These are phyloP conservation scores for Uromys caudimaculatus DNA, from an alignment of 2,797 vertebrate genomes.

Conservation along the genomic window DNA sequence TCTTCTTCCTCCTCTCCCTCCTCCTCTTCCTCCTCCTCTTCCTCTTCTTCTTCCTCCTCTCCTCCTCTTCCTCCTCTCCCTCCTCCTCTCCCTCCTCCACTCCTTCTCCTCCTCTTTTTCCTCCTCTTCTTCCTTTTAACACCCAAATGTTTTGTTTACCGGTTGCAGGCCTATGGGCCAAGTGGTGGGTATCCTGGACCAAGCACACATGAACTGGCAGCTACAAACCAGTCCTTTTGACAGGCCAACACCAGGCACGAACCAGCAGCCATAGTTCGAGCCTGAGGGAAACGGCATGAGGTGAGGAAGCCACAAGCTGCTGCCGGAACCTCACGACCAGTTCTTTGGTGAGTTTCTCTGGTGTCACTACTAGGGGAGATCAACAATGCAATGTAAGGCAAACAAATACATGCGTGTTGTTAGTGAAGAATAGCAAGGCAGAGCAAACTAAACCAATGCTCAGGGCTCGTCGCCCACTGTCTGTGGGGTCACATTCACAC, in stretches of 20 bases:
- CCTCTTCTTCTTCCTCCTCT: fast-evolving
- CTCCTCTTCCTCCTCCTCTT: fast-evolving
- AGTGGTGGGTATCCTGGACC: not conserved
- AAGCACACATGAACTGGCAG: not conserved
- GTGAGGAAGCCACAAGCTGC: not conserved
- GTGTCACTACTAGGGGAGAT: not conserved
- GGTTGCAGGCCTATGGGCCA: not conserved
- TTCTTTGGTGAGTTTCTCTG: not conserved
- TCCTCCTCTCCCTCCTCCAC: too few relatives aligned
- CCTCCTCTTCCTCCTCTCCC: too few relatives aligned
- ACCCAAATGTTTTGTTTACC: not conserved
- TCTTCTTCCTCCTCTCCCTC: fast-evolving
- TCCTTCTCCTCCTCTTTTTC: too few relatives aligned
- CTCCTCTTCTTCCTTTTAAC: not conserved
- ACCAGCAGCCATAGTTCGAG: not conserved
- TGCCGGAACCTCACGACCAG: not conserved
- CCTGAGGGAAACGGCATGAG: not conserved
- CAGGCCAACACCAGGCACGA: not conserved
- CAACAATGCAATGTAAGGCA: not conserved
- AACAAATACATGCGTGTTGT: not conserved
- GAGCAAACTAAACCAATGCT: not conserved
- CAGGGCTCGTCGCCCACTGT: not conserved
- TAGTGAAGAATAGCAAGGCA: not conserved
- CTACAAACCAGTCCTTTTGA: not conserved
- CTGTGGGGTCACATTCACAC: not conserved